These are phyloP conservation scores for Phyllopteryx taeniolatus DNA, from an alignment of 2,113 vertebrate genomes.

Conservation along the genomic window DNA sequence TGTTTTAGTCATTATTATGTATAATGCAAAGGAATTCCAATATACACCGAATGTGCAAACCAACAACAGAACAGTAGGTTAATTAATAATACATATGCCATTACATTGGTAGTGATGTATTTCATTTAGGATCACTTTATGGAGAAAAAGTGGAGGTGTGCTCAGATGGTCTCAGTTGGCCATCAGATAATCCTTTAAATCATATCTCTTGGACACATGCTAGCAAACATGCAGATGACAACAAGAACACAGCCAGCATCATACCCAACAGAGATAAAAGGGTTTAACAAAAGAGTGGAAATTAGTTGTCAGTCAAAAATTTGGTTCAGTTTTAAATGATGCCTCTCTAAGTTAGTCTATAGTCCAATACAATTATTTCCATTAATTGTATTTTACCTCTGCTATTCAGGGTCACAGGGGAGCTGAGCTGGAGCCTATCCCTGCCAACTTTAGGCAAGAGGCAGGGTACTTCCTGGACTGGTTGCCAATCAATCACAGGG, in stretches of 20 bases:
- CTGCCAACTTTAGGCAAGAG: background rate
- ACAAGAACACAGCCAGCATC: constrained; percentile 18
- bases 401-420: background rate
- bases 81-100: background rate
- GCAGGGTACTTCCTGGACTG: background rate
- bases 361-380: background rate
- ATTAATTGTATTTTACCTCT: background rate
- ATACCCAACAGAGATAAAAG: constrained; percentile 3
- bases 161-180: constrained; percentile 60
- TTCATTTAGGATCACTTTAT: constrained; percentile 24
- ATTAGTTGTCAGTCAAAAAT: background rate
- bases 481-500: background rate
- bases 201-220: constrained; percentile 57
- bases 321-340: background rate
- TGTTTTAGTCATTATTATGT: too few relatives aligned
- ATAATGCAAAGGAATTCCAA: too few relatives aligned
- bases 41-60: background rate
- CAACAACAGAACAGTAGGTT: background rate
- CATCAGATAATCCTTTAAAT: constrained; percentile 58
- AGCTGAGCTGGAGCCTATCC: background rate
- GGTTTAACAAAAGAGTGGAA: background rate
- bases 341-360: background rate
- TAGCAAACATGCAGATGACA: constrained; percentile 16
- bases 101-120: constrained; percentile 7
- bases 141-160: background rate